Conservation (phyloP, 1,140 invertebrate genomes). For the Wiebesia pumilae region DNA sequence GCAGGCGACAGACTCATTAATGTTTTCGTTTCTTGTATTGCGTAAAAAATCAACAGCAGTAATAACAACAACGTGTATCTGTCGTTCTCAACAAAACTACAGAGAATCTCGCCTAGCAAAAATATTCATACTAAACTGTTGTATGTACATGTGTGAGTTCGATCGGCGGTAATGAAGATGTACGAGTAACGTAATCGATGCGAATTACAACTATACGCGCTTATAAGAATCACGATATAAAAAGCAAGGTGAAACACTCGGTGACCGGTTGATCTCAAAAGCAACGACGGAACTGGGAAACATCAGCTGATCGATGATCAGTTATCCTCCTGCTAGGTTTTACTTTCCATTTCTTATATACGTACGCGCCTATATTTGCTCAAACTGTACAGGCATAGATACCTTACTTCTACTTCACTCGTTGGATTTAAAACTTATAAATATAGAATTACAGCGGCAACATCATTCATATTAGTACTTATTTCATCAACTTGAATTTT, state of each 20-base stretch:
- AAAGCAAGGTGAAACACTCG: not conserved
- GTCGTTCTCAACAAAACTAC: not conserved
- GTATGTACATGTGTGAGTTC: not conserved
- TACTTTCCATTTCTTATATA: not conserved
- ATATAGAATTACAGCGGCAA: not conserved
- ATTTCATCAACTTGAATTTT: not conserved
- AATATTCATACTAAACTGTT: not conserved
- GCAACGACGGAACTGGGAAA: not conserved
- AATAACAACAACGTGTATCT: not conserved
- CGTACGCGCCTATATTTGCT: not conserved
- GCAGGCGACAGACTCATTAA: not conserved
- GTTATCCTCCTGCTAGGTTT: not conserved
- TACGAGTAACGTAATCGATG: too few relatives aligned
- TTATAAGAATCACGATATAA: not conserved
- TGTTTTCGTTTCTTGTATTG: not conserved
- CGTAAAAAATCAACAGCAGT: not conserved
- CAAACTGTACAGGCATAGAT: not conserved
- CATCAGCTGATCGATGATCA: slow-evolving; percentile 41
- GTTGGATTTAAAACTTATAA: not conserved
- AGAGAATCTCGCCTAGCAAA: not conserved
- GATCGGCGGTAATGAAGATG: too few relatives aligned
- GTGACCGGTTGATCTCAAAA: not conserved
- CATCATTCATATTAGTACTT: not conserved
- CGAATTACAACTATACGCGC: too few relatives aligned
- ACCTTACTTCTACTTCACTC: not conserved